Base-by-base conservation (phyloP, 1,140 invertebrate genomes). In the Tetramorium parvispinum region DNA sequence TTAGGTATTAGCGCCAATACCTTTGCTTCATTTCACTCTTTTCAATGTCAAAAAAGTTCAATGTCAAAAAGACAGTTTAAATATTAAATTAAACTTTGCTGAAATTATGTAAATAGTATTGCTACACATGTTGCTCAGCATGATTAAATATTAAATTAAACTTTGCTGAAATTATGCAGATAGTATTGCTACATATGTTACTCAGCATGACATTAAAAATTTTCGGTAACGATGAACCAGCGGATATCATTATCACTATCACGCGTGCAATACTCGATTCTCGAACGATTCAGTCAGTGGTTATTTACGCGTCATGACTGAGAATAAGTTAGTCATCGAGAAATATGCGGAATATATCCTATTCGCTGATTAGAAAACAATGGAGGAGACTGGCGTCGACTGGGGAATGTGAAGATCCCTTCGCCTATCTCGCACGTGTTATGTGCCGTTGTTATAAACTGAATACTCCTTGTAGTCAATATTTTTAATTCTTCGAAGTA, bases 321-420 rank as follows among this genome's bases (percentile, higher is more conserved):
- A 40, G 37, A 24, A 37, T 11, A 11, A 88, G 76, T 88, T 86
- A 78, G 53, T 89, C 88, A 86, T 89, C 71, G 55, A 43, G 21
- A 61, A 63, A 24, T 40, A 88, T 88, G 53, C 79, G 71, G 55
- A 24, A 75, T n/a, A n/a, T n/a, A n/a, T 18, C 37, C 40, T 51
- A 61, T 11, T 49, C 37, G 43, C 11, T 32, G 40, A 16, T 51
- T 61, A 6, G 70, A 46, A 63, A 16, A 89, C 83, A 83, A 89
- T 83, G 40, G 32, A n/a, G 16, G 11, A 27, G 49, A 24, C 2
- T 43, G 32, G 32, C 16, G 46, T n/a, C n/a, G n/a, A n/a, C n/a
- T n/a, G 27, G 18, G 10, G 13, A 43, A 40, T n/a, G 10, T 8
- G 0, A 53, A 46, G 51, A 57, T 82, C 51, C 66, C 70, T 73